Evolutionary conservation across 2,888 invertebrate species (phyloP).

Genomic region (Cristatella mucedo): DNA sequence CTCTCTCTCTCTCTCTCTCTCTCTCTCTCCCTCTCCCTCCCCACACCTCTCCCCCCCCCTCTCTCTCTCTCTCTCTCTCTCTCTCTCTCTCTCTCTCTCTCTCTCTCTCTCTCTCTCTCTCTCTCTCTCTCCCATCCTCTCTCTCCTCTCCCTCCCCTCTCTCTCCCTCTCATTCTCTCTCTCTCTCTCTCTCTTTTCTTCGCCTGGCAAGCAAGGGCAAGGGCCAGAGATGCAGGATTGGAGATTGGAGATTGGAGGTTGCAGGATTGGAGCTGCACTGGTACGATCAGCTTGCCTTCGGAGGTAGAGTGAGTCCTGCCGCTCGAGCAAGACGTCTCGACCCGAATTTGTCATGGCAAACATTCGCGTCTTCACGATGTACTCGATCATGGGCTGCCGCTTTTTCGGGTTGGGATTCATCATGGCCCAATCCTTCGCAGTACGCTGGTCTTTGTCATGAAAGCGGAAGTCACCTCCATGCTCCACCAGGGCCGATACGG

Average conservation of each 20-base stretch:
- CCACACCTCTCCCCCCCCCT: too few species aligned
- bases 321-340: conserved; percentile 8
- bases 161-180: conserved; percentile 2
- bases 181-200: background rate
- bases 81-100: background rate
- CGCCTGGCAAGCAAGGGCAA: too few species aligned
- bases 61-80: background rate
- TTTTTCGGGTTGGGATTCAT: conserved; percentile 21
- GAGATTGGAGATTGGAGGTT: too few species aligned
- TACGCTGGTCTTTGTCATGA: conserved; percentile 33
- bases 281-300: conserved; percentile 3
- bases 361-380: conserved; percentile 25
- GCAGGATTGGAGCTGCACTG: too few species aligned
- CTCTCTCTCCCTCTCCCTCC: background rate
- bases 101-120: conserved; percentile 6
- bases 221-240: too few species aligned
- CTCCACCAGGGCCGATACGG: conserved; percentile 31
- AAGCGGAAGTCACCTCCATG: conserved; percentile 39
- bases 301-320: background rate
- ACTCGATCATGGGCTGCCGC: conserved; percentile 25
- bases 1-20: background rate
- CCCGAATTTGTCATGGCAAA: conserved; percentile 22
- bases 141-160: conserved; percentile 9
- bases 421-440: conserved; percentile 30
- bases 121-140: too few species aligned